phyloP scores from a whole-genome alignment of 2,797 vertebrate species.

The Labeo calbasu region DNA sequence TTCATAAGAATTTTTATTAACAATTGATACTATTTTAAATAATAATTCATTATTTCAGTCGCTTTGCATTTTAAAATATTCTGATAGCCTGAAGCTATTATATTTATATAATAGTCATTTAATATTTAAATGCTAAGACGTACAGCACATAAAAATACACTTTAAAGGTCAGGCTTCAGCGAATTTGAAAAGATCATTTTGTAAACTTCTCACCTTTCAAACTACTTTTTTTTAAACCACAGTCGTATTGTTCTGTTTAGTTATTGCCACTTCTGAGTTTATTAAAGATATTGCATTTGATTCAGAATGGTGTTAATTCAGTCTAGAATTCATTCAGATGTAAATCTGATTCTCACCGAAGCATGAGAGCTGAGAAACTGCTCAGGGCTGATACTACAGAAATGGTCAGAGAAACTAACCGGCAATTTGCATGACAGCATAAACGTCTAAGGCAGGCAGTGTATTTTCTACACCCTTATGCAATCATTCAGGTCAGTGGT shows the following conservation, averaged over 20 bases:
- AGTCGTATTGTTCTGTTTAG: not conserved
- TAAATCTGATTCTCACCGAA: not conserved
- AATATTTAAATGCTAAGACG: conserved; percentile 2
- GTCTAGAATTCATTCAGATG: not conserved
- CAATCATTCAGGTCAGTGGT: conserved; percentile 6
- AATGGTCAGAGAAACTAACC: not conserved
- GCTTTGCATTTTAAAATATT: not conserved
- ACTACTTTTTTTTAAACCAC: not conserved
- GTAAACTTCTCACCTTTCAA: conserved; percentile 8
- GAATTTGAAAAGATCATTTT: not conserved
- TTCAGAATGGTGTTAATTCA: not conserved
- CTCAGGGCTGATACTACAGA: conserved; percentile 8
- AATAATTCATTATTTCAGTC: not conserved
- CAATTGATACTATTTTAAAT: not conserved
- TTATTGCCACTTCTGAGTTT: not conserved
- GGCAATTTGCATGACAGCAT: not conserved
- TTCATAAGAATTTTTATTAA: not conserved
- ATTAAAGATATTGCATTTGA: not conserved
- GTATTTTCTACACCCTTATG: not conserved
- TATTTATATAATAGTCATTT: not conserved
- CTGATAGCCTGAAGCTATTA: not conserved
- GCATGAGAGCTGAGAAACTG: not conserved
- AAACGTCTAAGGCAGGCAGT: not conserved
- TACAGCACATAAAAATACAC: conserved; percentile 7
- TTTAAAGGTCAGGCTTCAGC: not conserved